Conservation (phyloP, 2,888 invertebrate genomes). For the Dicyrtoma fusca region DNA sequence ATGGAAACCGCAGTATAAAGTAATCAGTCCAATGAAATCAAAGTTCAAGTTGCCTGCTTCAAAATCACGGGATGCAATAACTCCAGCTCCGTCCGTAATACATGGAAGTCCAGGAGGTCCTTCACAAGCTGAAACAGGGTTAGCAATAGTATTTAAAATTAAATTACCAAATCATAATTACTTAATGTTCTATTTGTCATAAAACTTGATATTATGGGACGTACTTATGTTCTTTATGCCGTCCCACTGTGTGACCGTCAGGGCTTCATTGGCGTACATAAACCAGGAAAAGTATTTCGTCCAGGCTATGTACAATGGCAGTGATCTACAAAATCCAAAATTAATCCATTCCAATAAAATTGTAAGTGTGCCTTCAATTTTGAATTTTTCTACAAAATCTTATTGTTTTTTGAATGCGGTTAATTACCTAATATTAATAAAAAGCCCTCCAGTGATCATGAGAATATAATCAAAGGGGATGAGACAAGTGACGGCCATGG, state of each 20-base stretch:
- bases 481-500: slow-evolving; percentile 78
- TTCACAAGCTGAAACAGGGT: slow-evolving; percentile 66
- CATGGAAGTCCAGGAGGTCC: slow-evolving; percentile 70
- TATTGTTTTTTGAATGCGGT: not conserved
- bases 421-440: slow-evolving; percentile 75
- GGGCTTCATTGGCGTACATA: slow-evolving; percentile 85
- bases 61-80: slow-evolving; percentile 75
- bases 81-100: slow-evolving; percentile 71
- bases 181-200: not conserved
- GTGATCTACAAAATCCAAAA: slow-evolving; percentile 67
- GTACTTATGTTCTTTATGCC: slow-evolving; percentile 72
- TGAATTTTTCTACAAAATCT: too few species aligned
- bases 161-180: not conserved
- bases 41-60: slow-evolving; percentile 66
- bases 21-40: slow-evolving; percentile 70
- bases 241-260: slow-evolving; percentile 86
- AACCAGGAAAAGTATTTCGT: slow-evolving; percentile 91
- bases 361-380: too few species aligned
- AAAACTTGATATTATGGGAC: not conserved
- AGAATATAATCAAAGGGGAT: slow-evolving; percentile 84
- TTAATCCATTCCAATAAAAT: too few species aligned
- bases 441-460: slow-evolving; percentile 85
- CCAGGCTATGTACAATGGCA: slow-evolving; percentile 82
- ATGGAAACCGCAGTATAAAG: slow-evolving; percentile 72
- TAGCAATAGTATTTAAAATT: not conserved